These are phyloP conservation scores for Leptosomus discolor DNA, from an alignment of 2,113 vertebrate species.

Conservation along the genomic window DNA sequence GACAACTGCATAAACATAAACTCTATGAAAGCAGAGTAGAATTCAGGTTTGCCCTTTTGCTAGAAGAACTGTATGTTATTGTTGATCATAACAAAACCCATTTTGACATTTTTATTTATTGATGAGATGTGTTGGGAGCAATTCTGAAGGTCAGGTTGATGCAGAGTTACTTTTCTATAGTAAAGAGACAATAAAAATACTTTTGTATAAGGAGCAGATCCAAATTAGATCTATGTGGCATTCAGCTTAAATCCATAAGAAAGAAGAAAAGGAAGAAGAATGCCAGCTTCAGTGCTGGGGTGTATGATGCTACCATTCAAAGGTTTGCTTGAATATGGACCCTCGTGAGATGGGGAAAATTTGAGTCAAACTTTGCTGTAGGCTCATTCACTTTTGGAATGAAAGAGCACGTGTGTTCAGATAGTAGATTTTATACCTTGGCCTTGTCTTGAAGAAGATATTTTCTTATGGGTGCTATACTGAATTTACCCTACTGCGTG, in stretches of 20 bases:
- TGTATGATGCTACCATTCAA: rapidly evolving
- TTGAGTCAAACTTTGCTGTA: neutral
- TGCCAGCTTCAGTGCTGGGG: neutral
- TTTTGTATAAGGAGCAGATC: neutral
- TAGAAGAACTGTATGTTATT: neutral
- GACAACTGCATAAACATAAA: neutral
- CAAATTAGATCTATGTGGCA: neutral
- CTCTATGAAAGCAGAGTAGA: neutral
- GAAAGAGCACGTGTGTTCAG: neutral
- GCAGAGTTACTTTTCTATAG: neutral
- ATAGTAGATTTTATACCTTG: neutral
- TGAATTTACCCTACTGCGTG: neutral
- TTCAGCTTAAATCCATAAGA: neutral
- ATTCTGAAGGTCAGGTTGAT: neutral
- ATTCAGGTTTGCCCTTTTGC: neutral
- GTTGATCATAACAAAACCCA: neutral
- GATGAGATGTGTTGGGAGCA: neutral
- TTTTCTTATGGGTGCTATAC: slow-evolving; percentile 13
- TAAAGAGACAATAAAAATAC: neutral
- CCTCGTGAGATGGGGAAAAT: neutral
- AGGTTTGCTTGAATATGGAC: neutral
- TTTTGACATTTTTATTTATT: neutral
- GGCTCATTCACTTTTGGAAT: neutral
- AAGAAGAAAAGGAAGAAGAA: neutral
- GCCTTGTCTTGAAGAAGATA: neutral